These are phyloP conservation scores for Mesaphorura yosii DNA, from an alignment of 1,140 invertebrate genomes.

Conservation along the genomic window DNA sequence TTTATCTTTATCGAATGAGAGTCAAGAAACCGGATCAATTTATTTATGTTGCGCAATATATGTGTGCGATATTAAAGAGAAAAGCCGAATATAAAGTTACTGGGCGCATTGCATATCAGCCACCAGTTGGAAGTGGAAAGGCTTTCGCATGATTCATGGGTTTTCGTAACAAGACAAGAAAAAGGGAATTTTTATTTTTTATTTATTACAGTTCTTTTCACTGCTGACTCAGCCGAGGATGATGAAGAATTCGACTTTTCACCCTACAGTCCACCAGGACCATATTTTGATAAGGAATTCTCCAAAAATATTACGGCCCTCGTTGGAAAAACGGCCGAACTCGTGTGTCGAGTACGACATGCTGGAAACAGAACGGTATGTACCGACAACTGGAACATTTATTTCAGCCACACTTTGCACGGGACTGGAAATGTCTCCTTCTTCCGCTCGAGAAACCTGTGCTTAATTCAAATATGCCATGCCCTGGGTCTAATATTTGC, in stretches of 20 bases:
- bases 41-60: no score
- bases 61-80: no score
- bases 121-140: no score
- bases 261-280: slow-evolving; percentile 29
- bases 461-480: neutral
- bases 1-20: no score
- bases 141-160: no score
- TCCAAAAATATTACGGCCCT: slow-evolving; percentile 68
- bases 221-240: slow-evolving; percentile 30
- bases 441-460: no score
- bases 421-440: slow-evolving; percentile 59
- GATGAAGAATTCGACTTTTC: slow-evolving; percentile 31
- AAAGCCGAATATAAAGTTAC: no score
- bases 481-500: neutral
- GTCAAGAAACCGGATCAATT: no score
- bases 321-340: slow-evolving; percentile 61
- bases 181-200: neutral
- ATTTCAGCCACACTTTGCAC: neutral
- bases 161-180: neutral
- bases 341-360: slow-evolving; percentile 65
- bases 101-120: no score
- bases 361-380: slow-evolving; percentile 66
- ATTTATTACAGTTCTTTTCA: slow-evolving; percentile 16
- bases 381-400: slow-evolving; percentile 18
- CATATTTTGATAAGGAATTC: slow-evolving; percentile 38